Conservation (phyloP, 2,113 vertebrate genomes). For the Ictalurus punctatus region DNA sequence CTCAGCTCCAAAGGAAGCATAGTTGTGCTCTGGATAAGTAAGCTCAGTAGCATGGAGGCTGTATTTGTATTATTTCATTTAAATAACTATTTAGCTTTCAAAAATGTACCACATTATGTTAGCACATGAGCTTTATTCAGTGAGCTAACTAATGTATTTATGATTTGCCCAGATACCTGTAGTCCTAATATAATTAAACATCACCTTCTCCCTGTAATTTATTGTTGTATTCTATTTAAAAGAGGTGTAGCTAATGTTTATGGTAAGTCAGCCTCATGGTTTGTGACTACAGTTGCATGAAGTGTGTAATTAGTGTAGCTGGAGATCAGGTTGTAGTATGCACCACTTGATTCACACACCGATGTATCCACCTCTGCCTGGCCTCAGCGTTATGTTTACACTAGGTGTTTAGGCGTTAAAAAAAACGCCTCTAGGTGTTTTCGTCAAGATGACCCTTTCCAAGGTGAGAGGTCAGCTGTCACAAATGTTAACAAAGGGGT, state of each 20-base stretch:
- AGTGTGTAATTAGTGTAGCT: conserved; percentile 25
- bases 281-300: background rate
- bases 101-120: background rate
- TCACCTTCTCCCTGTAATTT: background rate
- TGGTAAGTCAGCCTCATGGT: background rate
- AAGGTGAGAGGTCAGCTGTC: conserved; percentile 14
- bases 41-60: background rate
- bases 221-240: background rate
- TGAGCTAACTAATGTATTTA: background rate
- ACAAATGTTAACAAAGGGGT: background rate
- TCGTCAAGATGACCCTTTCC: background rate
- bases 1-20: background rate
- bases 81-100: background rate
- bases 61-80: background rate
- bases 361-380: background rate
- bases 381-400: background rate
- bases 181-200: background rate
- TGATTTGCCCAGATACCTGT: background rate
- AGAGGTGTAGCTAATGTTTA: background rate
- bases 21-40: background rate
- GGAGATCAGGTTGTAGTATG: background rate
- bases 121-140: background rate
- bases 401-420: conserved; percentile 3
- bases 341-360: background rate
- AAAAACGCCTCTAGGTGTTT: background rate